phyloP scores from a whole-genome alignment of 2,888 invertebrate genomes.

The Caenorhabditis uteleia region DNA sequence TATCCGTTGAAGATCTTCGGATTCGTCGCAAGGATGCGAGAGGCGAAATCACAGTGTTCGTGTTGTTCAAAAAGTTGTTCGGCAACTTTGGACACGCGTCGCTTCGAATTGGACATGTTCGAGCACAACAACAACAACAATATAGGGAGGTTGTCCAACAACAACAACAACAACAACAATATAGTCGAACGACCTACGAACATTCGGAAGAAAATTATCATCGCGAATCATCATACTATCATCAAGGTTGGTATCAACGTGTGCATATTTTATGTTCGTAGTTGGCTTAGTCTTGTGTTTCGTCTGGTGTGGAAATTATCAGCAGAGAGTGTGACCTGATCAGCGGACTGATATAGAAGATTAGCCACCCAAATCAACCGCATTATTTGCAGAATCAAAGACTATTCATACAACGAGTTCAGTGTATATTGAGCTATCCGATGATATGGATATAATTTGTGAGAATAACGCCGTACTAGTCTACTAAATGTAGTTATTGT shows the following conservation, averaged over 20 bases:
- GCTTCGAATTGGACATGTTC: constrained; percentile 16
- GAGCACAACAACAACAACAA: constrained; percentile 12
- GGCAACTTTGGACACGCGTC: constrained; percentile 42
- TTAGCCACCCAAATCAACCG: too few relatives aligned
- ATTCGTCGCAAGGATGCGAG: constrained; percentile 39
- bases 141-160: too few relatives aligned
- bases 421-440: constrained; percentile 41
- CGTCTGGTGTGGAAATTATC: too few relatives aligned
- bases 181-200: constrained; percentile 21
- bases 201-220: constrained; percentile 22
- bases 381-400: too few relatives aligned
- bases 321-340: too few relatives aligned
- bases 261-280: constrained; percentile 26
- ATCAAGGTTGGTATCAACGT: too few relatives aligned
- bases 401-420: constrained; percentile 20
- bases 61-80: constrained; percentile 39
- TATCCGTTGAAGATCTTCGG: constrained; percentile 36
- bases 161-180: constrained; percentile 16
- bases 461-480: constrained; percentile 2
- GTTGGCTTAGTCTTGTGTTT: too few relatives aligned
- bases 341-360: too few relatives aligned
- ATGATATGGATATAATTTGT: constrained; percentile 41
- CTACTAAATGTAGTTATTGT: not conserved
- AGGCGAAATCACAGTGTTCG: constrained; percentile 41
- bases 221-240: constrained; percentile 21